Base-by-base conservation (phyloP, 1,140 invertebrate genomes). In the Eubasilissa regina region DNA sequence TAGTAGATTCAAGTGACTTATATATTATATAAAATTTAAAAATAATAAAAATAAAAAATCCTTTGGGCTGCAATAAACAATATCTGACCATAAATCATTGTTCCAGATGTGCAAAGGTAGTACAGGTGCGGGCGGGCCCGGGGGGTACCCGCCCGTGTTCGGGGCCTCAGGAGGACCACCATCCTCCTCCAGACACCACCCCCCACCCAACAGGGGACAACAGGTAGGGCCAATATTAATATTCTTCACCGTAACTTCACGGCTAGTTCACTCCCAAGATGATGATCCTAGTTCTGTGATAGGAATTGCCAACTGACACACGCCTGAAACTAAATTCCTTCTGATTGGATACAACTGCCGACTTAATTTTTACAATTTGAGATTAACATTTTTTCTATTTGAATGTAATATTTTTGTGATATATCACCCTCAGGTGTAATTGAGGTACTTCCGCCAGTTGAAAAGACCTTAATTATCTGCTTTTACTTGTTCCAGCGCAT, bases 41-140 rank as follows among this genome's bases (percentile, higher is more conserved):
- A 10, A 11, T 10, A 56, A 10, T 15, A 56, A 56, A 56, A 56
- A 11, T 15, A 56, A 9, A 56, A 56, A 56, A 35, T 6, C 25
- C 25, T 35, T 35, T 35, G 25, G 1, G 6, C 6, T 35, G 1
- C 6, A 35, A 35, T 6, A 1, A 3, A 35, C 48, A 51, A 3
- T 11, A 15, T 51, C 48, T 51, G 11, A 51, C 11, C 48, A 10
- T 43, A 19, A 19, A 80, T 70, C 75, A 60, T 82, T 62, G 74
- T 81, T 84, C 15, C 78, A 84, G 84, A 83, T 90, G 87, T 89
- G 86, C 84, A 88, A 87, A 88, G 87, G 87, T 83, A 89, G 86
- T 83, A 87, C 88, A 84, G 84, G 87, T 64, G 80, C 83, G 79
- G 86, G 86, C 82, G 88, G 86, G 80, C 85, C 86, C 48, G 75